These are phyloP conservation scores for Tamandua tetradactyla DNA, from an alignment of 2,797 vertebrate genomes.

Conservation along the genomic window DNA sequence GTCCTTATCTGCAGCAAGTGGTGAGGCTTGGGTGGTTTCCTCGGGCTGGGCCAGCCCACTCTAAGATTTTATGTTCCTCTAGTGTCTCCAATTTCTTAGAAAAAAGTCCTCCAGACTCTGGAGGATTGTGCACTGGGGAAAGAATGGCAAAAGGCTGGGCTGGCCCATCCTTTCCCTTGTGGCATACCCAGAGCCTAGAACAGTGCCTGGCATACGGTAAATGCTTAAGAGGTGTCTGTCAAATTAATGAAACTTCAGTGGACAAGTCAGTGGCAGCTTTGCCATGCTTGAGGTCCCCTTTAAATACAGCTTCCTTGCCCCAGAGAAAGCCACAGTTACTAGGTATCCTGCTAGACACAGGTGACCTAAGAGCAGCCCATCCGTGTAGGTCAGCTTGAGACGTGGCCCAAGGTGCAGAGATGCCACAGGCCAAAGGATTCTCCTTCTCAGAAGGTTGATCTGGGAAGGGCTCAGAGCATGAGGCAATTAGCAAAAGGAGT, in stretches of 20 bases:
- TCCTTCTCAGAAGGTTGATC: neutral
- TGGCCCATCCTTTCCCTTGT: neutral
- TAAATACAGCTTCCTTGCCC: neutral
- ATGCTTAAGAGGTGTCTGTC: neutral
- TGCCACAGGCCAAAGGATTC: neutral
- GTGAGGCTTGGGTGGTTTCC: fast-evolving
- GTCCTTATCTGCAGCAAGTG: neutral
- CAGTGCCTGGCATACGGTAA: neutral
- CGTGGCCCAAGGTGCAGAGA: neutral
- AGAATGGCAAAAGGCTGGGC: neutral
- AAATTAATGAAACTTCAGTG: too few relatives aligned
- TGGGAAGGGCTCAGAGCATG: neutral
- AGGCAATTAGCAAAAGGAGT: neutral
- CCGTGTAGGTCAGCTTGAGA: neutral
- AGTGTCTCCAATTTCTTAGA: neutral
- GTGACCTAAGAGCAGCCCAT: neutral
- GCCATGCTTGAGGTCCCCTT: neutral
- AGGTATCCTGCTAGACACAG: neutral
- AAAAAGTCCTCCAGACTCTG: neutral
- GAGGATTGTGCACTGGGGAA: neutral
- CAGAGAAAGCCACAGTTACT: neutral
- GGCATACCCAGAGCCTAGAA: neutral
- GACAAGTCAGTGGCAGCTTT: neutral
- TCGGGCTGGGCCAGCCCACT: neutral
- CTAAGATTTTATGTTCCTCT: neutral